These are phyloP conservation scores for Uria aalge DNA, from an alignment of 2,113 vertebrate genomes.

Conservation along the genomic window DNA sequence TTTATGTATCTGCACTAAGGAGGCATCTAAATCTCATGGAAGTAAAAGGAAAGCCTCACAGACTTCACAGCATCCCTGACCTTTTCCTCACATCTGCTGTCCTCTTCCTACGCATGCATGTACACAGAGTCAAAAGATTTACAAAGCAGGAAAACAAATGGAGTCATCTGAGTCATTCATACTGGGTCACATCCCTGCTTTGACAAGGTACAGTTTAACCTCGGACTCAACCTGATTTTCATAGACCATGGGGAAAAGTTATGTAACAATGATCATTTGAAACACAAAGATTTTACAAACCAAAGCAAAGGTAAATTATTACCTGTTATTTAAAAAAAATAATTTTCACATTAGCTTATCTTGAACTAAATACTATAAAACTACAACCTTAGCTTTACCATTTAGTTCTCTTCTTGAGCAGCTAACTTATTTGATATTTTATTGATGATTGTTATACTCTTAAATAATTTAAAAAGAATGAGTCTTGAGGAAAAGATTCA, in stretches of 20 bases:
- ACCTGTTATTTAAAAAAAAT: neutral
- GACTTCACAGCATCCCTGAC: slow-evolving; percentile 36
- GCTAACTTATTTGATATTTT: neutral
- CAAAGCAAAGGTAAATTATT: neutral
- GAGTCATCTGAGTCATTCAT: neutral
- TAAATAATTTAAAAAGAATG: neutral
- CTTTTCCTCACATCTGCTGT: slow-evolving; percentile 46
- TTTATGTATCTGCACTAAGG: neutral
- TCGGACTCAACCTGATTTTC: slow-evolving; percentile 5
- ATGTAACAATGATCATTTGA: neutral
- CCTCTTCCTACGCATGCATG: neutral
- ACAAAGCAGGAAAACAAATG: neutral
- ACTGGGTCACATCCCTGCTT: slow-evolving; percentile 12
- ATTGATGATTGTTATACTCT: neutral
- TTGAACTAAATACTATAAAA: neutral
- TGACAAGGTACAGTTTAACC: slow-evolving; percentile 22
- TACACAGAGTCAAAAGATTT: neutral
- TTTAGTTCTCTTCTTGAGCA: neutral
- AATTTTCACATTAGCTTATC: neutral
- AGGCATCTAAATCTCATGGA: neutral
- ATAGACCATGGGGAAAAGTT: neutral
- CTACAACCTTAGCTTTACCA: neutral
- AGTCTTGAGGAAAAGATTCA: neutral
- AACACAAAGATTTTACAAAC: neutral
- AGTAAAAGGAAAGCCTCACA: neutral